phyloP scores from a whole-genome alignment of 2,888 invertebrate genomes.

The Drosophila niveifrons region DNA sequence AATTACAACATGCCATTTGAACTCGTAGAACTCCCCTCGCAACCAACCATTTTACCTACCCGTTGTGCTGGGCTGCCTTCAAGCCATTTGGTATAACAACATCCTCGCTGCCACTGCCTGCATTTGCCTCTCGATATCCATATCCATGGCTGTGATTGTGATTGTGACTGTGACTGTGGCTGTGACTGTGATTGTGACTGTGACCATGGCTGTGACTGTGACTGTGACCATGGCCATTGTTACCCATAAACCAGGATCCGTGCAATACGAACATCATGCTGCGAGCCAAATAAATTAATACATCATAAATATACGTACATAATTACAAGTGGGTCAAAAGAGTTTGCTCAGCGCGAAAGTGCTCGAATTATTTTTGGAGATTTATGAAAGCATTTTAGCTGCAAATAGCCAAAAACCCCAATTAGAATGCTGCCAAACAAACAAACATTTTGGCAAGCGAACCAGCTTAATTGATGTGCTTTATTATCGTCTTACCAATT shows the following conservation, averaged over 20 bases:
- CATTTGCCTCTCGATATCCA: conserved; percentile 20
- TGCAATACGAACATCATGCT: conserved; percentile 93
- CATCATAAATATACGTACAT: conserved; percentile 46
- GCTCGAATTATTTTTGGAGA: neutral
- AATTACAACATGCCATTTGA: conserved; percentile 48
- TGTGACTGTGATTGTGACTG: conserved; percentile 42
- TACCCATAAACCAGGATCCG: conserved; percentile 87
- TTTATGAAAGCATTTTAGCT: conserved; percentile 11
- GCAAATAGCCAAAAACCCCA: too few relatives aligned
- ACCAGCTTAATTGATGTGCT: neutral
- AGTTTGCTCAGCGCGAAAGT: too few relatives aligned
- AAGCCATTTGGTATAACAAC: conserved; percentile 59
- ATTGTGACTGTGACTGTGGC: conserved; percentile 26
- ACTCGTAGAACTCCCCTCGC: conserved; percentile 18
- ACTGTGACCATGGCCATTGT: conserved; percentile 66
- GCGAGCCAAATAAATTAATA: conserved; percentile 55
- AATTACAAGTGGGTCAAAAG: conserved; percentile 39
- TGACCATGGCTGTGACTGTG: conserved; percentile 55
- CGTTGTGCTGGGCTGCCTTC: conserved; percentile 54
- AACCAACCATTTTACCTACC: conserved; percentile 37
- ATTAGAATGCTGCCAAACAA: neutral
- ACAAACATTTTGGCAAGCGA: neutral
- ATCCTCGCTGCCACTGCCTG: conserved; percentile 28
- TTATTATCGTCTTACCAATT: too few relatives aligned
- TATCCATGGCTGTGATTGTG: conserved; percentile 31